Percentiles rank a stretch among this genome's conserved stretches.
phyloP scores from a whole-genome alignment of 2,888 invertebrate genomes.

The Drosophila peninsularis region DNA sequence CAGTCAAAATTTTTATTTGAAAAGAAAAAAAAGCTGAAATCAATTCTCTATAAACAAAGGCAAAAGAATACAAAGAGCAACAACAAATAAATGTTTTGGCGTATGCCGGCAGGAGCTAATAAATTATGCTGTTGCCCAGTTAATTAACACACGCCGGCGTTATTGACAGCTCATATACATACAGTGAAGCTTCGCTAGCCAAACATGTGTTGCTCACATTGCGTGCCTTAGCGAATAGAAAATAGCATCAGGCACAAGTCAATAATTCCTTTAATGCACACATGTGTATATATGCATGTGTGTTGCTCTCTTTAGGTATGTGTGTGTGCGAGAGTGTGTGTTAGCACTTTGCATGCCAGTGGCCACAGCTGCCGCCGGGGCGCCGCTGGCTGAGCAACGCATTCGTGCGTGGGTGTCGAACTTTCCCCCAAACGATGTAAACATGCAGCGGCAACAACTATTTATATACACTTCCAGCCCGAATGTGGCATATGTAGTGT shows the following conservation, averaged over 20 bases:
- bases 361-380: constrained; percentile 18
- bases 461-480: constrained; percentile 38
- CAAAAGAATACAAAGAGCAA: constrained; percentile 17
- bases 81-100: background rate
- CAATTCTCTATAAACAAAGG: constrained; percentile 28
- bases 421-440: constrained; percentile 64
- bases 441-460: constrained; percentile 50
- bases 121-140: constrained; percentile 55
- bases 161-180: constrained; percentile 27
- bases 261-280: constrained; percentile 25
- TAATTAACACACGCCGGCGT: constrained; percentile 52
- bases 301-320: background rate
- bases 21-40: constrained; percentile 10
- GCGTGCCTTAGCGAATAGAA: constrained; percentile 59
- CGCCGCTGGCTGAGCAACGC: constrained; percentile 64
- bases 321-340: background rate
- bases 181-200: constrained; percentile 29
- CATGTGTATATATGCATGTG: background rate
- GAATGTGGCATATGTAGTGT: background rate
- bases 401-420: constrained; percentile 74
- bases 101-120: constrained; percentile 42
- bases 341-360: constrained; percentile 43
- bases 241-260: constrained; percentile 16
- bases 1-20: constrained; percentile 42
- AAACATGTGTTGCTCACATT: constrained; percentile 59